These are phyloP conservation scores for Drosophila fungiperda DNA, from an alignment of 2,888 invertebrate genomes.

Conservation along the genomic window DNA sequence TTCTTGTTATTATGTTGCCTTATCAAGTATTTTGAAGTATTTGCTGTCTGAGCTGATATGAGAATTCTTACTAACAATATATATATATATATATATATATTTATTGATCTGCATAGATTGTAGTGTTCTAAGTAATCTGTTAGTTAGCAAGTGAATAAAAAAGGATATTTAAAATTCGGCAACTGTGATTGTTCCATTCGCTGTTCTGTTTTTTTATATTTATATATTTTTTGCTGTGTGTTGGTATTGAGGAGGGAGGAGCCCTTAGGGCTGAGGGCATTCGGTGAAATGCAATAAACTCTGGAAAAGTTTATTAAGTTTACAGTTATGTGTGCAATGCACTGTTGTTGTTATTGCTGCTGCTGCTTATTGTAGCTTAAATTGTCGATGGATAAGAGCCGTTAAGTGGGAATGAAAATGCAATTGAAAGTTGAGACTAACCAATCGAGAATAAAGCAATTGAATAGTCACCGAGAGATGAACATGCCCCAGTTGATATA, in stretches of 20 bases:
- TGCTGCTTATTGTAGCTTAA: conserved; percentile 29
- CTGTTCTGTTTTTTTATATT: conserved; percentile 4
- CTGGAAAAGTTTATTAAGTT: conserved; percentile 73
- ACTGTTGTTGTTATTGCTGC: conserved; percentile 16
- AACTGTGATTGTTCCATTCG: background rate
- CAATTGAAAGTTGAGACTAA: conserved; percentile 61
- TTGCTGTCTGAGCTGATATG: background rate
- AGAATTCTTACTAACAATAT: background rate
- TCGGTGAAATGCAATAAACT: conserved; percentile 73
- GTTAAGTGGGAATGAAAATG: conserved; percentile 51
- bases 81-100: background rate
- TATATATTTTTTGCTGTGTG: conserved; percentile 2
- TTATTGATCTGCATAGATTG: background rate
- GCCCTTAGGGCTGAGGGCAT: conserved; percentile 40
- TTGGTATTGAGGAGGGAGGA: conserved; percentile 12
- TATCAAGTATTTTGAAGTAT: background rate
- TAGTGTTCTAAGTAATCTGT: background rate
- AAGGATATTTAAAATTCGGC: background rate
- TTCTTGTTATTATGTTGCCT: no score
- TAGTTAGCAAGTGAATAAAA: background rate
- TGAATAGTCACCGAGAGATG: conserved; percentile 23
- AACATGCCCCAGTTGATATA: no score
- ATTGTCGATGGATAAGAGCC: conserved; percentile 50
- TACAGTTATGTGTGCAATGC: conserved; percentile 62
- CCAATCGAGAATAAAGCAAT: conserved; percentile 52